These are phyloP conservation scores for Nysson spinosus DNA, from an alignment of 2,888 invertebrate species.

Conservation along the genomic window DNA sequence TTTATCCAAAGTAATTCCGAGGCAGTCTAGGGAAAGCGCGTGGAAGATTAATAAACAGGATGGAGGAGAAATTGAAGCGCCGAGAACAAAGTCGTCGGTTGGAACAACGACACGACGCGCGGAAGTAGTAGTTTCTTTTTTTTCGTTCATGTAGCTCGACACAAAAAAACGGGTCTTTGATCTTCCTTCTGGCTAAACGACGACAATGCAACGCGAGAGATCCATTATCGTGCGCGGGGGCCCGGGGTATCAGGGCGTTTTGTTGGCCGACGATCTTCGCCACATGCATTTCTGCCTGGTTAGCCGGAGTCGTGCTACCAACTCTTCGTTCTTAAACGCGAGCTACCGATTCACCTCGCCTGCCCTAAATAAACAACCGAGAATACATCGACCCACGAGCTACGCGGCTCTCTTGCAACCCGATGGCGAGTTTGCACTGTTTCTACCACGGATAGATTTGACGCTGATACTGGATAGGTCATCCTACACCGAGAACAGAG, in stretches of 20 bases:
- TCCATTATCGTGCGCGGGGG: constrained; percentile 34
- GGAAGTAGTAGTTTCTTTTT: constrained; percentile 1
- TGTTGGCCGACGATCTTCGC: constrained; percentile 15
- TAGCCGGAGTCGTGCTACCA: constrained; percentile 11
- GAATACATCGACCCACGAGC: constrained; percentile 76
- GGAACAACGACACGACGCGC: background rate
- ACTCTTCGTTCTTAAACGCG: constrained; percentile 45
- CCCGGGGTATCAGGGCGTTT: constrained; percentile 20
- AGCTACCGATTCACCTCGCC: constrained; percentile 74
- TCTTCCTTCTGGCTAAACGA: constrained; percentile 23
- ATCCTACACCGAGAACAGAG: background rate
- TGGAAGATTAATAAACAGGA: background rate
- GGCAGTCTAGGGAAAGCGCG: too few species aligned
- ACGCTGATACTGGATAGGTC: constrained; percentile 20
- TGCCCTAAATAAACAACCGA: constrained; percentile 78
- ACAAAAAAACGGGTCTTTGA: constrained; percentile 30
- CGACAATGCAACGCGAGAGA: constrained; percentile 31
- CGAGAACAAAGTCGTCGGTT: too few species aligned
- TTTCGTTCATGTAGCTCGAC: too few species aligned
- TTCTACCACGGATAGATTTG: constrained; percentile 31
- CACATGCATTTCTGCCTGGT: constrained; percentile 28
- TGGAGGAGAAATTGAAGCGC: background rate
- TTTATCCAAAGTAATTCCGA: too few species aligned
- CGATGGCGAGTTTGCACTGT: constrained; percentile 43
- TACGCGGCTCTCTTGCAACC: constrained; percentile 54